Conservation (phyloP, 2,888 invertebrate species). For the Dicyrtomina minuta region DNA sequence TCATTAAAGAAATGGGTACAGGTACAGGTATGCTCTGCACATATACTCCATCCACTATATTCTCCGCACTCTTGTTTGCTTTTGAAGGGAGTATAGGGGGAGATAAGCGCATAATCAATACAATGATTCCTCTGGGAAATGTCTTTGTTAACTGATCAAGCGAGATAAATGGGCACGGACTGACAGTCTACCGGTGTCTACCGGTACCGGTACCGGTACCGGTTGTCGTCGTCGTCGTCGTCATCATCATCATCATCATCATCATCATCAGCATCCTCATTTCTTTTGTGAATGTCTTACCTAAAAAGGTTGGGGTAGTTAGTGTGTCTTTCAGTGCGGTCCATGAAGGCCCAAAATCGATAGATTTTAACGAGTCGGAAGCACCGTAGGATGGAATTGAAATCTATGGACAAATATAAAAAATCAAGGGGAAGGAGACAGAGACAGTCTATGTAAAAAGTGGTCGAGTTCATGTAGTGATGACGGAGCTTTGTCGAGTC, state of each 20-base stretch:
- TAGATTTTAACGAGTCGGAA: slow-evolving; percentile 97
- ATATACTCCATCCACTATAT: neutral
- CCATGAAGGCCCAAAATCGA: slow-evolving; percentile 97
- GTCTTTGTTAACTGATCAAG: too few relatives aligned
- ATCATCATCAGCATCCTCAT: neutral
- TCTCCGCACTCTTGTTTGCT: neutral
- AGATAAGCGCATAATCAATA: too few relatives aligned
- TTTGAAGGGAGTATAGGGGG: too few relatives aligned
- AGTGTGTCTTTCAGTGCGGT: slow-evolving; percentile 95
- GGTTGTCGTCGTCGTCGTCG: too few relatives aligned
- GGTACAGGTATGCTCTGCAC: too few relatives aligned
- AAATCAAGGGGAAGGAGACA: slow-evolving; percentile 96
- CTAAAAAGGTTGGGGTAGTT: slow-evolving; percentile 96
- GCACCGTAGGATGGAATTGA: slow-evolving; percentile 89
- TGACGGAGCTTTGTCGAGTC: slow-evolving; percentile 88
- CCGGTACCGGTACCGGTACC: too few relatives aligned
- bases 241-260: neutral
- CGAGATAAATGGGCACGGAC: too few relatives aligned
- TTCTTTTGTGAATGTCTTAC: slow-evolving; percentile 32
- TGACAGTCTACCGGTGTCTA: too few relatives aligned
- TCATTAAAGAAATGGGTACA: too few relatives aligned
- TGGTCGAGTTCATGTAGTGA: slow-evolving; percentile 97
- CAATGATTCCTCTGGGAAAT: too few relatives aligned
- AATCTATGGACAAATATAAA: slow-evolving; percentile 93
- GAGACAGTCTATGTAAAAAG: slow-evolving; percentile 97